Conservation (phyloP, 2,113 vertebrate genomes). For the Corydoras sp. region DNA sequence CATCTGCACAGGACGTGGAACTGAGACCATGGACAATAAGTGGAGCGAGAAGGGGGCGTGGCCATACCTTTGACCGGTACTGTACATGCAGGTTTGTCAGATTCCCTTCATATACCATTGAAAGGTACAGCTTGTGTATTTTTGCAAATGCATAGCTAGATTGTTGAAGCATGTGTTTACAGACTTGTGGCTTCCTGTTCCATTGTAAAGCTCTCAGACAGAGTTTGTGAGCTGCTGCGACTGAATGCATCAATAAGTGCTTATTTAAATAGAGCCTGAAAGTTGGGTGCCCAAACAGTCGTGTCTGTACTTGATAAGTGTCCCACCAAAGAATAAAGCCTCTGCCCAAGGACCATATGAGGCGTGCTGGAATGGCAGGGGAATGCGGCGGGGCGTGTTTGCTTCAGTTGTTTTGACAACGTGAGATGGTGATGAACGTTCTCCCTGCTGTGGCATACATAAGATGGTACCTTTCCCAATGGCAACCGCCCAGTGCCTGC, state of each 20-base stretch:
- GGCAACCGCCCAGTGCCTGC: neutral
- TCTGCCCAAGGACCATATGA: conserved; percentile 59
- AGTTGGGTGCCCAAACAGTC: conserved; percentile 39
- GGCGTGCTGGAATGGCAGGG: conserved; percentile 39
- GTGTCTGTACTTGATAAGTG: conserved; percentile 54
- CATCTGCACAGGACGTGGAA: too few relatives aligned
- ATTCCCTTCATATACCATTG: too few relatives aligned
- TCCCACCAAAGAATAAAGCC: conserved; percentile 10
- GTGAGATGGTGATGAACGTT: conserved; percentile 4
- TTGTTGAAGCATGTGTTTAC: neutral
- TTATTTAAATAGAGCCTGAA: conserved; percentile 52
- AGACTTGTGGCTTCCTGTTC: conserved; percentile 5
- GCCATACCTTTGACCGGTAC: too few relatives aligned
- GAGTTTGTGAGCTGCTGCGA: neutral
- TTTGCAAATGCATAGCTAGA: neutral
- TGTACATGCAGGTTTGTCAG: too few relatives aligned
- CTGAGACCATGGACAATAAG: too few relatives aligned
- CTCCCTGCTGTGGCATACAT: conserved; percentile 28
- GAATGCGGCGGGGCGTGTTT: conserved; percentile 40
- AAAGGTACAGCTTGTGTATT: too few relatives aligned
- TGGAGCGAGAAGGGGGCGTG: too few relatives aligned
- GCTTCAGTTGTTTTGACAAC: conserved; percentile 52
- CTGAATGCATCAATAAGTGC: conserved; percentile 36
- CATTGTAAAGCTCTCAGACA: neutral
- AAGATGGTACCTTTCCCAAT: conserved; percentile 9